phyloP scores from a whole-genome alignment of 2,797 vertebrate species.

The Valencia hispanica region DNA sequence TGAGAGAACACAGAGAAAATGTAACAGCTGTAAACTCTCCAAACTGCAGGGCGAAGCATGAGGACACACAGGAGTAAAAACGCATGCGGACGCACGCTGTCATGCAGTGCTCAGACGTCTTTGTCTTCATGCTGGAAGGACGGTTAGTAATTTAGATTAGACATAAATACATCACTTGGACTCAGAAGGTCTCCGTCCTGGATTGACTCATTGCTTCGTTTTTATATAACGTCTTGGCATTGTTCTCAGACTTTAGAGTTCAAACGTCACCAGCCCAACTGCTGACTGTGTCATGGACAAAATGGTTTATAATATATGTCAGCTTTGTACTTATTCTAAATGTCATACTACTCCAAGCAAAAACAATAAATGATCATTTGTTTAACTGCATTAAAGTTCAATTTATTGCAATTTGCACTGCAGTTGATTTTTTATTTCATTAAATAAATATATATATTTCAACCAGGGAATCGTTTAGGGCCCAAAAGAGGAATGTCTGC shows the following conservation, averaged over 20 bases:
- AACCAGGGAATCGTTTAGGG: background rate
- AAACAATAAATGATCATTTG: background rate
- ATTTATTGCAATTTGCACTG: background rate
- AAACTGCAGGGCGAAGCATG: conserved; percentile 40
- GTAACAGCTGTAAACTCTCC: conserved; percentile 12
- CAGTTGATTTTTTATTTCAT: background rate
- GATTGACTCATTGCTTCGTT: background rate
- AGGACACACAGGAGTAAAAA: conserved; percentile 30
- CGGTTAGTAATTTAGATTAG: conserved; percentile 32
- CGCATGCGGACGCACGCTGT: conserved; percentile 42
- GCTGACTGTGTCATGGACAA: background rate
- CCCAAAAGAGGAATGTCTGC: background rate
- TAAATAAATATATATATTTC: background rate
- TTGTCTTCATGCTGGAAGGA: conserved; percentile 50
- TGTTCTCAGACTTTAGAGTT: background rate
- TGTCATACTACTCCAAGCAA: background rate
- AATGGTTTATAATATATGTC: background rate
- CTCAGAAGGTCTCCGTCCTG: conserved; percentile 30
- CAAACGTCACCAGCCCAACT: background rate
- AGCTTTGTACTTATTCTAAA: background rate
- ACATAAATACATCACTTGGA: conserved; percentile 12
- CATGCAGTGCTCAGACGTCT: conserved; percentile 12
- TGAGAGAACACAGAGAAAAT: conserved; percentile 17
- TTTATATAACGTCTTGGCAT: background rate
- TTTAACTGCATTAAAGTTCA: background rate